These are phyloP conservation scores for Julus scandinavius DNA, from an alignment of 2,888 invertebrate species.

Conservation along the genomic window DNA sequence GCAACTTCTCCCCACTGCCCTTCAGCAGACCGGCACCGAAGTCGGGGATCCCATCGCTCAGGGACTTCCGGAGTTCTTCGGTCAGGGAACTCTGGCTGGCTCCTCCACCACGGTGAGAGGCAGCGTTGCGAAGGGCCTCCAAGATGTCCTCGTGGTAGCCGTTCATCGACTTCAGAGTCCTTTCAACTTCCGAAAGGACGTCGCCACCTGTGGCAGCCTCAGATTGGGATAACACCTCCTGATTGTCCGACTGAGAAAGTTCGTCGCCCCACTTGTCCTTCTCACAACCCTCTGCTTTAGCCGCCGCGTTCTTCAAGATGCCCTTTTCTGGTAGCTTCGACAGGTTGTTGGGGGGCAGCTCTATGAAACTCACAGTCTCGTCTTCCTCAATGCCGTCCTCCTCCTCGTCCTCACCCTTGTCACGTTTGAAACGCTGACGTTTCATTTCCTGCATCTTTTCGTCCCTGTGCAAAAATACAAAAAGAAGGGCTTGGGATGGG, in stretches of 20 bases:
- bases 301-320: slow-evolving; percentile 77
- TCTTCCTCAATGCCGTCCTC: slow-evolving; percentile 81
- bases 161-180: slow-evolving; percentile 87
- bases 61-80: slow-evolving; percentile 76
- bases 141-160: slow-evolving; percentile 93
- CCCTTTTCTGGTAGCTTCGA: slow-evolving; percentile 87
- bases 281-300: slow-evolving; percentile 69
- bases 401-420: slow-evolving; percentile 72
- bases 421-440: slow-evolving; percentile 69
- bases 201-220: slow-evolving; percentile 68
- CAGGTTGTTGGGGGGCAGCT: slow-evolving; percentile 79
- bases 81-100: slow-evolving; percentile 72
- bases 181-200: slow-evolving; percentile 70
- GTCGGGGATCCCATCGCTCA: slow-evolving; percentile 71
- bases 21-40: slow-evolving; percentile 59
- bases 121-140: slow-evolving; percentile 87
- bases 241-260: slow-evolving; percentile 75
- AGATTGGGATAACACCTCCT: slow-evolving; percentile 75
- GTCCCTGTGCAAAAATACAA: slow-evolving; percentile 73
- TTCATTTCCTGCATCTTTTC: slow-evolving; percentile 83
- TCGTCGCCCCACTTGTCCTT: slow-evolving; percentile 78
- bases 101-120: slow-evolving; percentile 68
- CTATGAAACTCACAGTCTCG: slow-evolving; percentile 83
- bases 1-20: slow-evolving; percentile 58
- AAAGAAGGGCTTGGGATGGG: not conserved